Base-by-base conservation (phyloP, 1,140 invertebrate genomes). In the Cyphomyrmex costatus region DNA sequence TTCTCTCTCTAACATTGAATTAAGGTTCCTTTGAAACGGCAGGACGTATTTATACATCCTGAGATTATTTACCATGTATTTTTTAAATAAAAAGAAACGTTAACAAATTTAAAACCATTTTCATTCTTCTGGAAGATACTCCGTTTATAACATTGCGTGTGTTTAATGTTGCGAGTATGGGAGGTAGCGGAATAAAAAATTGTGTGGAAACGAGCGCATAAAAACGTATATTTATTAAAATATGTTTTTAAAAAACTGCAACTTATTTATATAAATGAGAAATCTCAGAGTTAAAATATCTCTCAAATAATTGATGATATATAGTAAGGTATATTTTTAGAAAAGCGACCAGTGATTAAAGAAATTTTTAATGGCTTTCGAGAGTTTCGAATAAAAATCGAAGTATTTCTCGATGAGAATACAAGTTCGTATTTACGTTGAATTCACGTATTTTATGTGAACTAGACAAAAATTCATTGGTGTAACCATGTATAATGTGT, bases 51-150 rank as follows among this genome's bases (percentile, higher is more conserved):
- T 24, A 27, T 42, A 24, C 24, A 16, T 63, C 21, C 21, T 3
- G 42, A 70, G 30, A 14, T 71, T 51, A 33, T 53, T 68, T 46
- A 21, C 19, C 8, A 16, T 49, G 5, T 46, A 49, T 27, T 53
- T 56, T 85, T 53, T 46, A 21, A 33, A 66, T 60, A 76, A 65
- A n/a, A 70, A 83, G 30, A 74, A 86, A 73, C 19, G n/a, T 51
- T 58, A 68, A 61, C 53, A 49, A 36, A 60, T 8, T 73, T 30
- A 21, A 73, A 73, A 21, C 5, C 19, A 53, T n/a, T 73, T 66
- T 66, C 42, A 19, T 42, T 73, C 51, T 51, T 33, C 51, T 19
- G n/a, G 27, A n/a, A 33, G 30, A 73, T n/a, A 21, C 19, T 27
- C 27, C 10, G 19, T 8, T 73, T n/a, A n/a, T n/a, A 53, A 65